Conservation (phyloP, 92 coral and sea anemone genomes). For the Desmophyllum pertusum region DNA sequence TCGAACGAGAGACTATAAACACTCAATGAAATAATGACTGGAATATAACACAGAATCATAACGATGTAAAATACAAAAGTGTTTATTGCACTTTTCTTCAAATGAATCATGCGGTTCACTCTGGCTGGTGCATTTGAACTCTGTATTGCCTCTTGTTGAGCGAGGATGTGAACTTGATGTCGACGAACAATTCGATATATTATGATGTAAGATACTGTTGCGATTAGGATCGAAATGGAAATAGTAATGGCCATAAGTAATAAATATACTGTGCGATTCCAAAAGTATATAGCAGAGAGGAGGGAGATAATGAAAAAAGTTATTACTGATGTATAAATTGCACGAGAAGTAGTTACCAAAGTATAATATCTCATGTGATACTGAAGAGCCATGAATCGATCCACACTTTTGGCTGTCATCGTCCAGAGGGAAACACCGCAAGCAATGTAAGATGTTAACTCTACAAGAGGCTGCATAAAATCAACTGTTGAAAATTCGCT, state of each 20-base stretch:
- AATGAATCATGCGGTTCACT: not conserved
- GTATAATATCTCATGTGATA: slow-evolving; percentile 6
- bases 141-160: not conserved
- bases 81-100: not conserved
- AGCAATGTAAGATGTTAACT: not conserved
- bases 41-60: slow-evolving; percentile 3
- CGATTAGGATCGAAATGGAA: not conserved
- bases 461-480: not conserved
- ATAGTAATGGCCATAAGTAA: not conserved
- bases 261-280: not conserved
- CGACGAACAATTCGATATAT: slow-evolving; percentile 24
- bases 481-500: not conserved
- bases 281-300: not conserved
- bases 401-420: slow-evolving; percentile 19
- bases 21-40: not conserved
- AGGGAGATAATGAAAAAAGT: not conserved
- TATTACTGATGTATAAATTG: not conserved
- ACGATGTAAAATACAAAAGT: slow-evolving; percentile 11
- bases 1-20: not conserved
- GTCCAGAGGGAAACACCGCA: slow-evolving; percentile 18
- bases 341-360: not conserved
- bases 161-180: slow-evolving; percentile 15
- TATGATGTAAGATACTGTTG: not conserved
- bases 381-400: slow-evolving; percentile 15
- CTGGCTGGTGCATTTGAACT: not conserved